Percentiles rank a stretch among this genome's conserved stretches.
Evolutionary conservation across 1,140 invertebrate species (phyloP).

Genomic region (Atopsyche davidsoni): DNA sequence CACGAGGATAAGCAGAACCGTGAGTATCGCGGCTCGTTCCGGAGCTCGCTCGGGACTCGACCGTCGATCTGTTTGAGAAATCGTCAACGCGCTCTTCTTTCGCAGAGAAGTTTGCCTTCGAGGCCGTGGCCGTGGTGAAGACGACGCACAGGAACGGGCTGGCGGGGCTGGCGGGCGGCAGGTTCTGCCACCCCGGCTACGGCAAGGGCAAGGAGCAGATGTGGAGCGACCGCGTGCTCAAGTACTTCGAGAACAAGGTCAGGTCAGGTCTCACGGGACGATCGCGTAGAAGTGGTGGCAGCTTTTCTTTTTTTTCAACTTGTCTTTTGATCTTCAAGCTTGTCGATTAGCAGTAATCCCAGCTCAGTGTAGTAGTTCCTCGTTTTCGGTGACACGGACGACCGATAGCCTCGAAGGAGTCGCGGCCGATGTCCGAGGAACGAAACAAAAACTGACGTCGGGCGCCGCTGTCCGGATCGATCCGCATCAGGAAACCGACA

Average conservation of each 20-base stretch:
- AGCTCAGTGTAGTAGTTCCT: no score
- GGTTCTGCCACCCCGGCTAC: constrained; percentile 61
- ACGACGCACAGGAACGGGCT: constrained; percentile 37
- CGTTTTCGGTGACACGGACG: no score
- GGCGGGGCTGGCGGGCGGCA: constrained; percentile 41
- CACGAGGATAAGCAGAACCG: constrained; percentile 36
- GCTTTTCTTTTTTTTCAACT: no score
- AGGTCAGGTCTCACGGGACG: background rate
- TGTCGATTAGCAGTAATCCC: no score
- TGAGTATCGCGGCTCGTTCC: constrained; percentile 26
- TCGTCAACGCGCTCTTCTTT: background rate
- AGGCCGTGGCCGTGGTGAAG: constrained; percentile 53
- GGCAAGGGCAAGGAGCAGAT: constrained; percentile 42
- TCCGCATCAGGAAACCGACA: no score
- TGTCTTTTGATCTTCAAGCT: no score
- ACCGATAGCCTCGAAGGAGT: no score
- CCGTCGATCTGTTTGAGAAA: background rate
- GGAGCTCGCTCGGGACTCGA: no score
- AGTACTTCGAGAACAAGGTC: constrained; percentile 50
- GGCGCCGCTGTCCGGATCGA: no score
- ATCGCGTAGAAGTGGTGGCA: no score
- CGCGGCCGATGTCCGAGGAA: no score
- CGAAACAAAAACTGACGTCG: no score
- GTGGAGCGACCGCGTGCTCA: constrained; percentile 54
- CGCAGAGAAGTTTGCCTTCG: constrained; percentile 50